These are phyloP conservation scores for Drosophila mojavensis DNA, from an alignment of 1,140 invertebrate species.

Conservation along the genomic window DNA sequence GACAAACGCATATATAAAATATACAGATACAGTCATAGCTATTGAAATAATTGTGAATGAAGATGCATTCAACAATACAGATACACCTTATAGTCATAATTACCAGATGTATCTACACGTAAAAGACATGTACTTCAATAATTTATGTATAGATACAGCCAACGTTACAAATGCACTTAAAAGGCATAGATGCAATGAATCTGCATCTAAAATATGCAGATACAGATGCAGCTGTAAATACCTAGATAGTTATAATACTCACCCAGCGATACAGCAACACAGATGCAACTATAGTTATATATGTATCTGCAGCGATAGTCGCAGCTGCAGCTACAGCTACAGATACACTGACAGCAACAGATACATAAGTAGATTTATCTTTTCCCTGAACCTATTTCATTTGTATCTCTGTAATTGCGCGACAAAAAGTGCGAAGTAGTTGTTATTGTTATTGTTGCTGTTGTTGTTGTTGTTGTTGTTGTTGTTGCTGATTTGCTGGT, in stretches of 20 bases:
- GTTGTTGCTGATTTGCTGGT: slow-evolving; percentile 11
- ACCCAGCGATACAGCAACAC: no score
- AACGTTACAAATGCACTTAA: not conserved
- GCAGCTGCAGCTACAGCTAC: not conserved
- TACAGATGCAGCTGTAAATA: slow-evolving; percentile 1
- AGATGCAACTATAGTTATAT: no score
- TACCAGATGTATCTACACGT: no score
- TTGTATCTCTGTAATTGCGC: slow-evolving; percentile 42
- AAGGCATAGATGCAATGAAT: not conserved
- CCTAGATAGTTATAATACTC: no score
- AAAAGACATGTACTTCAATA: no score
- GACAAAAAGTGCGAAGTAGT: slow-evolving; percentile 55
- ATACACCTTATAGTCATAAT: not conserved
- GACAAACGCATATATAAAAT: not conserved
- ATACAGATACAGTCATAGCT: not conserved
- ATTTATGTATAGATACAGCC: slow-evolving; percentile 1
- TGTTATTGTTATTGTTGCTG: slow-evolving; percentile 2
- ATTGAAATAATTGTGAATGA: not conserved
- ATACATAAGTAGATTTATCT: slow-evolving; percentile 46
- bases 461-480: slow-evolving; percentile 1
- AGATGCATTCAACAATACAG: no score
- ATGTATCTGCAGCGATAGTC: no score
- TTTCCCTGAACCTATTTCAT: not conserved
- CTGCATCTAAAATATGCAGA: slow-evolving; percentile 4
- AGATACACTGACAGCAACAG: slow-evolving; percentile 7